Evolutionary conservation across 1,140 invertebrate species (phyloP).

Genomic region (Drosophila kurseongensis): DNA sequence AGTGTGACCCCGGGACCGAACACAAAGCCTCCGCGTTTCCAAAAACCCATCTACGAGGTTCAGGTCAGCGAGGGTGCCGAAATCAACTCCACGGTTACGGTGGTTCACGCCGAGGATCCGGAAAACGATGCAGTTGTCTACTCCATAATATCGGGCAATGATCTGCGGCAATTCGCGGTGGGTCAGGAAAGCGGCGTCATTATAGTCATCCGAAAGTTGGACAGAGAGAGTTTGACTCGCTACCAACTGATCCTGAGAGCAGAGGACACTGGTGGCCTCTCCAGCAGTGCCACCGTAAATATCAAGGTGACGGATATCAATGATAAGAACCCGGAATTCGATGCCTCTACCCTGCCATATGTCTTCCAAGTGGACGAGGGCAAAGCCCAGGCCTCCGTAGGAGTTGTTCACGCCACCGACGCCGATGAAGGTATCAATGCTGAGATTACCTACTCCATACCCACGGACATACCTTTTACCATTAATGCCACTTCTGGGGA

Average conservation of each 20-base stretch:
- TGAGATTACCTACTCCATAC: conserved; percentile 89
- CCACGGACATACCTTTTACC: conserved; percentile 90
- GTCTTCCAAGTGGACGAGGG: conserved; percentile 94
- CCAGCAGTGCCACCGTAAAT: conserved; percentile 92
- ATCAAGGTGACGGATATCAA: conserved; percentile 96
- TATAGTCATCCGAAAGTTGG: conserved; percentile 92
- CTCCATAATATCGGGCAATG: conserved; percentile 93
- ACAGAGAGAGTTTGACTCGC: conserved; percentile 93
- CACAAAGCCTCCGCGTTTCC: conserved; percentile 92
- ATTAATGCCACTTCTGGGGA: conserved; percentile 92
- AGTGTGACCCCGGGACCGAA: conserved; percentile 93
- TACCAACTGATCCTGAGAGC: conserved; percentile 94
- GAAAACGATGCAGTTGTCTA: conserved; percentile 95
- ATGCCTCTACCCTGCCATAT: conserved; percentile 89
- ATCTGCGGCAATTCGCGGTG: conserved; percentile 93
- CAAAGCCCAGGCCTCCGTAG: conserved; percentile 88
- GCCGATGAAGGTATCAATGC: conserved; percentile 91
- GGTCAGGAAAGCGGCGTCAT: conserved; percentile 93
- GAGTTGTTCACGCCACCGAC: conserved; percentile 93
- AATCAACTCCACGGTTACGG: conserved; percentile 92
- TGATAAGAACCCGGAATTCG: conserved; percentile 94
- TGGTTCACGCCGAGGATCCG: conserved; percentile 92
- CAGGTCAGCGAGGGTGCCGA: conserved; percentile 94
- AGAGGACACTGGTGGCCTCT: conserved; percentile 93
- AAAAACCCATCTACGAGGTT: conserved; percentile 92